A percentile compares a stretch with the other conserved stretches of the same genome.
Conservation (phyloP, 2,113 vertebrate genomes). For the Chlorodrepanis virens region DNA sequence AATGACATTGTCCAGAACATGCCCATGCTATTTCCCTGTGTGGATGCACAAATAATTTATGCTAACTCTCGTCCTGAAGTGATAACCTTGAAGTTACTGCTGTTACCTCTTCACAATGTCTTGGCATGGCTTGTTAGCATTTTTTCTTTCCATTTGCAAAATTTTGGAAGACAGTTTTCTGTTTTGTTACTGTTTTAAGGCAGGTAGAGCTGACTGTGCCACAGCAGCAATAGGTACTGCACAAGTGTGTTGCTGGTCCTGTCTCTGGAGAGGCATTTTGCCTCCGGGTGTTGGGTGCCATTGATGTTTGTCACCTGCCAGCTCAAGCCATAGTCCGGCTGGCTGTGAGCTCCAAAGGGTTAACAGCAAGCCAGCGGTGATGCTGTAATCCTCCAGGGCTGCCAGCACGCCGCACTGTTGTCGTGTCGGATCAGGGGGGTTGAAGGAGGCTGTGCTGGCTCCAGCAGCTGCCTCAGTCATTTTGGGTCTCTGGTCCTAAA, state of each 20-base stretch:
- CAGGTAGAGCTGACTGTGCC: not conserved
- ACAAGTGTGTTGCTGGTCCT: too few species aligned
- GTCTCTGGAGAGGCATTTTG: not conserved
- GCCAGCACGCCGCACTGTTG: constrained; percentile 51
- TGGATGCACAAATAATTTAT: not conserved
- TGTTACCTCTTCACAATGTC: not conserved
- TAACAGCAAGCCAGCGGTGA: not conserved
- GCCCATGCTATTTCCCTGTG: accelerated
- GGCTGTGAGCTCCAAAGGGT: not conserved
- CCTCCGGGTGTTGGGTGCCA: too few species aligned
- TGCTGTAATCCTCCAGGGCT: constrained; percentile 56
- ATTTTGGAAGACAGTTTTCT: not conserved
- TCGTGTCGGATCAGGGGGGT: not conserved
- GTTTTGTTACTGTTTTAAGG: not conserved
- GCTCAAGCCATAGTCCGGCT: not conserved
- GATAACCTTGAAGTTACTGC: not conserved
- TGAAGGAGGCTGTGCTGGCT: not conserved
- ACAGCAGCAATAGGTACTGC: not conserved
- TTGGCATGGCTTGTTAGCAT: not conserved
- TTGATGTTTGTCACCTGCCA: not conserved
- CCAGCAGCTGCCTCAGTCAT: constrained; percentile 44
- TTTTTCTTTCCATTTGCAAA: not conserved
- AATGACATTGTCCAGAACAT: not conserved
- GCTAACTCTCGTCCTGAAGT: not conserved
- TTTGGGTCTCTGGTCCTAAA: constrained; percentile 20